Evolutionary conservation across 2,113 vertebrate species (phyloP), one percentile per base, ranked within the genome.

Genomic region (Romanogobio albipinnatus): DNA sequence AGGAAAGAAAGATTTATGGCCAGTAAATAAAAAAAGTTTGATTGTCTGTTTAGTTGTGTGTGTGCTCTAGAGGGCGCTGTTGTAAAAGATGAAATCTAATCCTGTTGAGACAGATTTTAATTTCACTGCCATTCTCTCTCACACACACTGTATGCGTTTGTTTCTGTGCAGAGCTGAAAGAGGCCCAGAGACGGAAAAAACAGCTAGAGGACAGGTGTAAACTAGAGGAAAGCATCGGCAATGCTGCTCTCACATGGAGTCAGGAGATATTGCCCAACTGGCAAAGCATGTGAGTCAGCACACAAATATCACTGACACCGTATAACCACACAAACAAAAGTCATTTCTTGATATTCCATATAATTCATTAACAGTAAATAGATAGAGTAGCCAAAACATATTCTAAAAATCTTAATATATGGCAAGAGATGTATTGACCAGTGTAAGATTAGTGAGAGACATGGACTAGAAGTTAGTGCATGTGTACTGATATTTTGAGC

Each of bases 251-350:
- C 83, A 93, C 96, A 92, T 99, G 98, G 98, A 97, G 97, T 93
- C 96, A 93, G 43, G 97, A 99, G 93, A 98, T 99, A 92, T 95
- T 99, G 88, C 98, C 98, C 24, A 95, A 99, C 91, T 99, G 98
- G 98, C 96, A 98, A 92, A 92, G 91, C 90, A 93, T 96, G 98
- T 99, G 94, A 90, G 96, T 95, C 6, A n/a, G 24, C 8, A 90
- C 43, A 22, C 70, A 81, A 19, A 45, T 24, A 24, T 59, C 49
- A 47, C 39, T 29, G 36, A 73, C 62, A 7, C 19, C 24, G 11
- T 68, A 19, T 43, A 22, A 17, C 6, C 9, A 11, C 19, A 43
- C 19, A 70, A 70, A 39, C 17, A 70, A 11, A 70, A 7, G 1
- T 19, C 17, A 56, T 17, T 70, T 70, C 66, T 43, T 70, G 66